These are phyloP conservation scores for Cyclophora albipunctata DNA, from an alignment of 2,888 invertebrate species.

Conservation along the genomic window DNA sequence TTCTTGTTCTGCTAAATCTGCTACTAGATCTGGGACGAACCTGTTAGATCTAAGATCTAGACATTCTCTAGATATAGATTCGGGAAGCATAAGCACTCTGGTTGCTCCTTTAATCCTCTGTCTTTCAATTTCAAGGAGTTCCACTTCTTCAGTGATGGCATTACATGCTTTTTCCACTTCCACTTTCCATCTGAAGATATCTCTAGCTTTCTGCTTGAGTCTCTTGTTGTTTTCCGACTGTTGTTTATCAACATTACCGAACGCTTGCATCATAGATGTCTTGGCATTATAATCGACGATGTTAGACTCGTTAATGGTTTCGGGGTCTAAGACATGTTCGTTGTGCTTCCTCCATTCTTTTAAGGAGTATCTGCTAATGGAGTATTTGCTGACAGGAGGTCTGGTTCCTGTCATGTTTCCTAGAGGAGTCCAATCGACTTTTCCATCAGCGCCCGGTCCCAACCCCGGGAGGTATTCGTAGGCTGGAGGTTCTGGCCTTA, in stretches of 20 bases:
- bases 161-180: slow-evolving; percentile 82
- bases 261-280: slow-evolving; percentile 78
- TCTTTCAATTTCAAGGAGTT: slow-evolving; percentile 79
- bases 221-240: slow-evolving; percentile 81
- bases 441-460: slow-evolving; percentile 81
- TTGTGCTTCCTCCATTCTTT: slow-evolving; percentile 83
- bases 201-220: slow-evolving; percentile 78
- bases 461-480: slow-evolving; percentile 44
- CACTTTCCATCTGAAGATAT: slow-evolving; percentile 84
- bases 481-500: slow-evolving; percentile 22
- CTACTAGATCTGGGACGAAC: slow-evolving; percentile 82
- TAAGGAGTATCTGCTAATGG: slow-evolving; percentile 81
- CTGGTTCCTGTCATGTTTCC: slow-evolving; percentile 82
- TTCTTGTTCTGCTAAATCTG: slow-evolving; percentile 86
- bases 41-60: slow-evolving; percentile 81
- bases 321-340: slow-evolving; percentile 64
- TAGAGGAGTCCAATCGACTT: slow-evolving; percentile 83
- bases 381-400: slow-evolving; percentile 84
- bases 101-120: slow-evolving; percentile 80
- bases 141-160: slow-evolving; percentile 82
- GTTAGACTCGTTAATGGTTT: slow-evolving; percentile 69
- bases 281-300: slow-evolving; percentile 78
- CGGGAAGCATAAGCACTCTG: slow-evolving; percentile 80
- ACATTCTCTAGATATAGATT: slow-evolving; percentile 85
- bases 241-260: slow-evolving; percentile 79